These are phyloP conservation scores for Alectoris magna DNA, from an alignment of 2,797 vertebrate species.

Conservation along the genomic window DNA sequence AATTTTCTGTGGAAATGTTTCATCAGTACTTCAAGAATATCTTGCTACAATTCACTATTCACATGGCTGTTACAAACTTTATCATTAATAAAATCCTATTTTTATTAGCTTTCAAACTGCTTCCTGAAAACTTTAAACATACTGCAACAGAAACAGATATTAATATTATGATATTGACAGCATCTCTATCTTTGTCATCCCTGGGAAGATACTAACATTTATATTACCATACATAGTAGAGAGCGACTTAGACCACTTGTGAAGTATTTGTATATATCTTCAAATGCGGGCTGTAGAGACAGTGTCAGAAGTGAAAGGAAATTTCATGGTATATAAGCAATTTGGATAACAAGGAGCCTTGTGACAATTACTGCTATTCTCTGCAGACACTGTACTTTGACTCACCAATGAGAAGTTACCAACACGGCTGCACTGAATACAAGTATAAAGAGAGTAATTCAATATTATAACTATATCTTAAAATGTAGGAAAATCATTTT, in stretches of 20 bases:
- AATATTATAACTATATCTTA: not conserved
- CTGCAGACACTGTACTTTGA: constrained; percentile 44
- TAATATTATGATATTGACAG: not conserved
- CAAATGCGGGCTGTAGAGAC: not conserved
- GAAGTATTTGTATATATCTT: not conserved
- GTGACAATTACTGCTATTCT: not conserved
- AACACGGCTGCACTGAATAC: constrained; percentile 1
- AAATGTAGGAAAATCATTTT: not conserved
- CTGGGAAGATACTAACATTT: not conserved
- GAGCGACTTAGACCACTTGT: not conserved
- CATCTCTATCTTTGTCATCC: not conserved
- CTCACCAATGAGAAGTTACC: constrained; percentile 22
- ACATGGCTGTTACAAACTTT: not conserved
- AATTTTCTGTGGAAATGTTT: too few species aligned
- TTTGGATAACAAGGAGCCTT: not conserved
- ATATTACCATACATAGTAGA: not conserved
- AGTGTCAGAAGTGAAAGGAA: not conserved
- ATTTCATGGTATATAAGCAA: not conserved
- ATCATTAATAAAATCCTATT: not conserved
- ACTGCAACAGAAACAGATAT: not conserved
- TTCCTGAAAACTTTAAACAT: not conserved
- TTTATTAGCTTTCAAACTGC: not conserved
- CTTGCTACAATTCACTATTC: not conserved
- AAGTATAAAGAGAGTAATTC: constrained; percentile 8
- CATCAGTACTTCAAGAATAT: not conserved